Conservation (phyloP, 2,888 invertebrate genomes). For the Mythimna loreyi region DNA sequence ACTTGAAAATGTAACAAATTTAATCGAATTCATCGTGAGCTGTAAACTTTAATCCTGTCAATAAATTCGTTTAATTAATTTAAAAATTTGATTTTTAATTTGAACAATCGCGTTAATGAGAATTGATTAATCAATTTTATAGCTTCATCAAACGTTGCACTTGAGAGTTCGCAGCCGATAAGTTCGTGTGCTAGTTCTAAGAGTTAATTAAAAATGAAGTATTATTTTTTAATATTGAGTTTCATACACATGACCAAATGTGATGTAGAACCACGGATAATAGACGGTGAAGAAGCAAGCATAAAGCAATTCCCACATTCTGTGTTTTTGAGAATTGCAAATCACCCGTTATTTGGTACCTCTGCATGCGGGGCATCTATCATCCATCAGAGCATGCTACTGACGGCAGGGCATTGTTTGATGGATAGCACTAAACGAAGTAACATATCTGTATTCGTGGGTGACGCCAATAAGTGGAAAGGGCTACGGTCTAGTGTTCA, state of each 20-base stretch:
- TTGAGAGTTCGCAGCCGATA: too few species aligned
- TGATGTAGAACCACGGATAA: neutral
- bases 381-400: too few species aligned
- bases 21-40: neutral
- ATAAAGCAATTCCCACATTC: too few species aligned
- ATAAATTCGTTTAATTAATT: constrained; percentile 5
- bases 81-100: neutral
- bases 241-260: neutral
- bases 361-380: too few species aligned
- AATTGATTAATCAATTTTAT: neutral
- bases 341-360: too few species aligned
- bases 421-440: too few species aligned
- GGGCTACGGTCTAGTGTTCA: too few species aligned
- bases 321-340: too few species aligned
- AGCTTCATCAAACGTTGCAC: neutral
- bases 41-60: neutral
- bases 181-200: neutral
- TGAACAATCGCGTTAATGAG: neutral
- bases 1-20: neutral
- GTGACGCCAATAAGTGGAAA: too few species aligned
- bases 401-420: too few species aligned
- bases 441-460: too few species aligned
- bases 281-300: too few species aligned
- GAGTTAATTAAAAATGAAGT: constrained; percentile 1
- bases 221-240: constrained; percentile 4